Evolutionary conservation across 2,113 vertebrate genomes (phyloP).

Genomic region (Neodontobutis hainanensis): DNA sequence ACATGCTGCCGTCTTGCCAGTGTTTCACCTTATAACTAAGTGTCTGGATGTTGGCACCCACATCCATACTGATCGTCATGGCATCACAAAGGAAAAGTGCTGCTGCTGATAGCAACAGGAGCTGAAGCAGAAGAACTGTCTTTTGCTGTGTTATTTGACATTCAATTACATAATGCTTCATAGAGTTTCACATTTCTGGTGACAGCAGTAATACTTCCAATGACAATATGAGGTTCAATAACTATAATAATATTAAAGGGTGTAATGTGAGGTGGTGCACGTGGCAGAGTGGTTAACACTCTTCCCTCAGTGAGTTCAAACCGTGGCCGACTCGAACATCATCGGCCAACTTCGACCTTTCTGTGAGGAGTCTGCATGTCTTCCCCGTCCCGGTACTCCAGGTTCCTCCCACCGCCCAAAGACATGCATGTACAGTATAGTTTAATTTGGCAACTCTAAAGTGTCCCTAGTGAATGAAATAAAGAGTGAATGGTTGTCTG

Average conservation of each 20-base stretch:
- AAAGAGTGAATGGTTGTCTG: no score
- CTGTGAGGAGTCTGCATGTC: no score
- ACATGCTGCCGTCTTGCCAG: neutral
- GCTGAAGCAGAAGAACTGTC: neutral
- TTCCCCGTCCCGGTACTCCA: no score
- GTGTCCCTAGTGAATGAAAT: no score
- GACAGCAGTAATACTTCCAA: neutral
- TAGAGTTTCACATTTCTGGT: neutral
- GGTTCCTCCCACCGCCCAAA: no score
- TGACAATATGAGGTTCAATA: neutral
- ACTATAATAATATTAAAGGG: neutral
- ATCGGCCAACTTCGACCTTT: no score
- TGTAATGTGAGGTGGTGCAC: no score
- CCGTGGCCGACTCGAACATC: no score
- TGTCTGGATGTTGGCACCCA: conserved; percentile 2
- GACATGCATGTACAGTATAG: no score
- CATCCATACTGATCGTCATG: conserved; percentile 6
- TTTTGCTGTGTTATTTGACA: neutral
- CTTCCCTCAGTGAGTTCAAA: no score
- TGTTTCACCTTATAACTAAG: conserved; percentile 1
- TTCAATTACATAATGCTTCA: neutral
- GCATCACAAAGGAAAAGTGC: conserved; percentile 6
- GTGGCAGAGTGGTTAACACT: no score
- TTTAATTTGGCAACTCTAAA: no score
- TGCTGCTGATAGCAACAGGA: neutral